Evolutionary conservation across 1,140 invertebrate species (phyloP).

Genomic region (Caenorhabditis tropicalis): DNA sequence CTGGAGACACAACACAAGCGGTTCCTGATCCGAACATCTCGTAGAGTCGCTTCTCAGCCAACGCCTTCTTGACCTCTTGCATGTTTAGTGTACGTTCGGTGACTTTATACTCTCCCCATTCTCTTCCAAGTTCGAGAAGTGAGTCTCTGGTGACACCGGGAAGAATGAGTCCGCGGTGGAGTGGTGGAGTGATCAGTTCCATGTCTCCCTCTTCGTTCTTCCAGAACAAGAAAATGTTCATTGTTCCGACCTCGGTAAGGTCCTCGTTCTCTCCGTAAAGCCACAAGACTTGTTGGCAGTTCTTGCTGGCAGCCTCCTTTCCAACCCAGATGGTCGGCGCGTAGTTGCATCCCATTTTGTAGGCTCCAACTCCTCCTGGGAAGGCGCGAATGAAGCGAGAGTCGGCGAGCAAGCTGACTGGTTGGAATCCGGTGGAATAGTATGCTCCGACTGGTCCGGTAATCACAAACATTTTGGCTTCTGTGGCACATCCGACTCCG

Average conservation of each 20-base stretch:
- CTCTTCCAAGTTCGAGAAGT: slow-evolving; percentile 81
- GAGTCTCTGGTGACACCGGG: slow-evolving; percentile 90
- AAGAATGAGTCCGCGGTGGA: slow-evolving; percentile 80
- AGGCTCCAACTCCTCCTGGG: slow-evolving; percentile 91
- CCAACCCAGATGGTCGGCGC: slow-evolving; percentile 76
- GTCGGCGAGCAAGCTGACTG: slow-evolving; percentile 83
- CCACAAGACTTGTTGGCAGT: slow-evolving; percentile 90
- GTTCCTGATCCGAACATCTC: slow-evolving; percentile 71
- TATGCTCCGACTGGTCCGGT: slow-evolving; percentile 91
- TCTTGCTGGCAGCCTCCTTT: slow-evolving; percentile 80
- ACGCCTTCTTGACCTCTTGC: slow-evolving; percentile 80
- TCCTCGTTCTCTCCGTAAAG: slow-evolving; percentile 91
- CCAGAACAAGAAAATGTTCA: slow-evolving; percentile 94
- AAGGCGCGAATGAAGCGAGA: slow-evolving; percentile 85
- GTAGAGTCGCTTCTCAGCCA: slow-evolving; percentile 79
- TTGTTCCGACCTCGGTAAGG: slow-evolving; percentile 95
- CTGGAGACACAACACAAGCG: slow-evolving; percentile 71
- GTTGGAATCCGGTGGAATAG: slow-evolving; percentile 81
- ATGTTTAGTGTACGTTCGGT: slow-evolving; percentile 86
- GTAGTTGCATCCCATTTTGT: slow-evolving; percentile 88
- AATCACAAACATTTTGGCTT: slow-evolving; percentile 86
- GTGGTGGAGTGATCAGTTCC: slow-evolving; percentile 89
- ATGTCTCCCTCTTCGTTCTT: slow-evolving; percentile 90
- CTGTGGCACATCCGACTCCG: slow-evolving; percentile 84
- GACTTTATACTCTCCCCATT: slow-evolving; percentile 86